Conservation (phyloP, 2,113 vertebrate genomes). For the Oryzias woworae region DNA sequence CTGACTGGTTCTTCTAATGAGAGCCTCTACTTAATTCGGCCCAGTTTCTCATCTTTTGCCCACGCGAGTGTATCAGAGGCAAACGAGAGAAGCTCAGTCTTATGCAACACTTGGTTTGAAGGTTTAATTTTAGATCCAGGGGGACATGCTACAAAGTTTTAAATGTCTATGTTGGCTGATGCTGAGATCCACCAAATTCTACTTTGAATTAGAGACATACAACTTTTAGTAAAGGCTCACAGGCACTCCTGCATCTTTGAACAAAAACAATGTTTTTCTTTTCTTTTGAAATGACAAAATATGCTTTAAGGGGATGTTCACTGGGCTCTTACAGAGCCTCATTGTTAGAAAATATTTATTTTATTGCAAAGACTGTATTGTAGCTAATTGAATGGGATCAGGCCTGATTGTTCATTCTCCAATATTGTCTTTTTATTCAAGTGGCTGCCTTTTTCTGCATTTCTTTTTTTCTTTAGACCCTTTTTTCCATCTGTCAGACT, state of each 20-base stretch:
- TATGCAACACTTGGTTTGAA: slow-evolving; percentile 22
- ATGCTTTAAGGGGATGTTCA: slow-evolving; percentile 45
- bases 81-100: slow-evolving; percentile 28
- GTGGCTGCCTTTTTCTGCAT: slow-evolving; percentile 39
- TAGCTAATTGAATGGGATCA: slow-evolving; percentile 58
- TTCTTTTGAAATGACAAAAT: slow-evolving; percentile 35
- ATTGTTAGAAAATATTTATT: slow-evolving; percentile 73
- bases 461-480: slow-evolving; percentile 18
- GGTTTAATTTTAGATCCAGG: slow-evolving; percentile 18
- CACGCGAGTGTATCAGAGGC: slow-evolving; percentile 14
- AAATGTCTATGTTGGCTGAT: slow-evolving; percentile 17
- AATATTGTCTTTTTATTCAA: slow-evolving; percentile 69
- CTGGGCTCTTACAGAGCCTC: slow-evolving; percentile 46
- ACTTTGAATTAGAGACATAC: slow-evolving; percentile 15
- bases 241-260: slow-evolving; percentile 30
- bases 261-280: slow-evolving; percentile 48
- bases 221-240: slow-evolving; percentile 12
- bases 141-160: slow-evolving; percentile 10
- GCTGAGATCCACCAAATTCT: slow-evolving; percentile 6
- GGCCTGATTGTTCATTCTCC: slow-evolving; percentile 73
- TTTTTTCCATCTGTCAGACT: slow-evolving; percentile 36
- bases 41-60: slow-evolving; percentile 32
- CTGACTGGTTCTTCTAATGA: slow-evolving; percentile 57
- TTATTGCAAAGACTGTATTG: slow-evolving; percentile 39
- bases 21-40: slow-evolving; percentile 59